Evolutionary conservation across 2,888 invertebrate species (phyloP).

Genomic region (Baronia brevicornis): DNA sequence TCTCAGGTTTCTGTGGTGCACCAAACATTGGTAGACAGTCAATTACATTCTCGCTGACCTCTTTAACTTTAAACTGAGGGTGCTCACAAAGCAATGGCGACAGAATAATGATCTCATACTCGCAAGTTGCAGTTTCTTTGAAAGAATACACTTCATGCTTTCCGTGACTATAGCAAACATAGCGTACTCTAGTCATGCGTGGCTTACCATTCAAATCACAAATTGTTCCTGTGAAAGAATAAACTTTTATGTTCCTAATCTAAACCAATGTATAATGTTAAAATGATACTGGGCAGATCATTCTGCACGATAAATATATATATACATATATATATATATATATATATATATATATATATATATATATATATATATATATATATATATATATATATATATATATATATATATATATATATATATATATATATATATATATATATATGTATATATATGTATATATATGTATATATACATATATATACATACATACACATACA

Average conservation of each 20-base stretch:
- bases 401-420: no score
- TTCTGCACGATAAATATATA: no score
- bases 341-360: no score
- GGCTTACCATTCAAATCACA: conserved; percentile 94
- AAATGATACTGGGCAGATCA: no score
- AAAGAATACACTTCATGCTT: conserved; percentile 94
- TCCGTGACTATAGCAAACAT: conserved; percentile 91
- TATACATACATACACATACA: no score
- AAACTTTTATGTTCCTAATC: conserved; percentile 15
- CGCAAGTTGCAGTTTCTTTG: conserved; percentile 95
- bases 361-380: no score
- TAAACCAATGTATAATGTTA: no score
- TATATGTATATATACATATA: no score
- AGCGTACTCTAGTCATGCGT: conserved; percentile 86
- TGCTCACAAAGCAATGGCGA: conserved; percentile 92
- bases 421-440: no score
- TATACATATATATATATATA: no score
- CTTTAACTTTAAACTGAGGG: conserved; percentile 89
- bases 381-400: no score
- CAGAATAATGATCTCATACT: conserved; percentile 93
- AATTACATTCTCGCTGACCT: conserved; percentile 85
- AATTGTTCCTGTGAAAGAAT: conserved; percentile 80
- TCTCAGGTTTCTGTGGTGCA: conserved; percentile 82
- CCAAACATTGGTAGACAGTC: conserved; percentile 81
- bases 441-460: no score